Percentiles rank a stretch among this genome's conserved stretches.
Evolutionary conservation across 2,113 vertebrate genomes (phyloP).

Genomic region (Piaya cayana): DNA sequence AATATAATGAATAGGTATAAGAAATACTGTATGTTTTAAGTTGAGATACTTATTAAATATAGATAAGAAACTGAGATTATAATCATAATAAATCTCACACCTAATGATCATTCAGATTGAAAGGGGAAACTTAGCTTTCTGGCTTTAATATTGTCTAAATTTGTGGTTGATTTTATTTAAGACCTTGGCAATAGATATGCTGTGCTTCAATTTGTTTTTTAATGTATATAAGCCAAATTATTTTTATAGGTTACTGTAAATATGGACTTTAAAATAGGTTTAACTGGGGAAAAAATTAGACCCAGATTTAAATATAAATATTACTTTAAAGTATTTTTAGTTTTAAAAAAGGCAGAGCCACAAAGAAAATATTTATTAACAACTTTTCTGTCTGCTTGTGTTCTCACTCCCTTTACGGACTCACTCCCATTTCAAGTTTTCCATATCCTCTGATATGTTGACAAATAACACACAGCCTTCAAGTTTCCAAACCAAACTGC

Average conservation of each 20-base stretch:
- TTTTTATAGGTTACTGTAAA: background rate
- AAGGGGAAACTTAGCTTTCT: background rate
- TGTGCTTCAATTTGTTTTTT: background rate
- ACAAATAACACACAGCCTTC: background rate
- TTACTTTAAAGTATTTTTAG: background rate
- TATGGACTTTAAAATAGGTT: background rate
- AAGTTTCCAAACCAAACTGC: background rate
- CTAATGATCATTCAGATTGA: background rate
- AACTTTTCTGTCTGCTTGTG: background rate
- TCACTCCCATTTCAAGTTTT: background rate
- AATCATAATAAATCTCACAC: background rate
- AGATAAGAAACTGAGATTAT: background rate
- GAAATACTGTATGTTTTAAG: background rate
- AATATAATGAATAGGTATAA: background rate
- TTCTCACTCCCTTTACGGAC: background rate
- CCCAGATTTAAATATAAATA: background rate
- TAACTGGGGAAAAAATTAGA: background rate
- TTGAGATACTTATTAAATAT: background rate
- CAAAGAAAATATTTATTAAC: background rate
- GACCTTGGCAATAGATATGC: background rate
- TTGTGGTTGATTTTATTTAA: background rate
- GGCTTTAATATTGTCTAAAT: background rate
- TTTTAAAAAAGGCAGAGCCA: background rate
- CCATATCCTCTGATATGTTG: fast-evolving
- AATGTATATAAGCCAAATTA: background rate